These are phyloP conservation scores for Heliconius himera DNA, from an alignment of 1,140 invertebrate genomes.

Conservation along the genomic window DNA sequence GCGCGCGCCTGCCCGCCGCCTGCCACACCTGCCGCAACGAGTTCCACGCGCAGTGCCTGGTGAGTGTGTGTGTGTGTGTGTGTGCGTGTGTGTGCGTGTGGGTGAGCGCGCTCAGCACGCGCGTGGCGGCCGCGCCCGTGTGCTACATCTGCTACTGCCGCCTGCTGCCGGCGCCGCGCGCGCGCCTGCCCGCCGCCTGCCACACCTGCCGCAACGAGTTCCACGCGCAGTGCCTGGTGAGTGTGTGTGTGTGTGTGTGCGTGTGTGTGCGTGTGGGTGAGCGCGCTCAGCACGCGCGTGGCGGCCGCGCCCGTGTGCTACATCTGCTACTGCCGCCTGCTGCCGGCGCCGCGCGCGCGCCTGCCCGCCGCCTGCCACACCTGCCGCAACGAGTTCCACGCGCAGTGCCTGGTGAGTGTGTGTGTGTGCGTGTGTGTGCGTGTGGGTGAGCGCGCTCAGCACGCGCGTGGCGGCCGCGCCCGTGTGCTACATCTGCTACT, in stretches of 20 bases:
- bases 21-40: slow-evolving; percentile 61
- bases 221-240: slow-evolving; percentile 58
- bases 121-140: slow-evolving; percentile 50
- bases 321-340: slow-evolving; percentile 70
- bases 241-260: slow-evolving; percentile 7
- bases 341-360: slow-evolving; percentile 45
- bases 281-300: slow-evolving; percentile 44
- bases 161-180: slow-evolving; percentile 50
- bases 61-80: slow-evolving; percentile 32
- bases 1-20: slow-evolving; percentile 48
- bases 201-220: slow-evolving; percentile 60
- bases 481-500: slow-evolving; percentile 71
- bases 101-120: slow-evolving; percentile 41
- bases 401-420: slow-evolving; percentile 51
- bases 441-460: slow-evolving; percentile 52
- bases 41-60: slow-evolving; percentile 60
- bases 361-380: slow-evolving; percentile 56
- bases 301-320: slow-evolving; percentile 56
- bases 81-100: too few species aligned
- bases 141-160: slow-evolving; percentile 73
- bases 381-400: slow-evolving; percentile 64
- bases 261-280: too few species aligned
- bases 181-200: slow-evolving; percentile 54
- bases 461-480: slow-evolving; percentile 46
- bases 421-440: neutral